These are phyloP conservation scores for Entosphenus tridentatus DNA, from an alignment of 2,113 vertebrate species.

Conservation along the genomic window DNA sequence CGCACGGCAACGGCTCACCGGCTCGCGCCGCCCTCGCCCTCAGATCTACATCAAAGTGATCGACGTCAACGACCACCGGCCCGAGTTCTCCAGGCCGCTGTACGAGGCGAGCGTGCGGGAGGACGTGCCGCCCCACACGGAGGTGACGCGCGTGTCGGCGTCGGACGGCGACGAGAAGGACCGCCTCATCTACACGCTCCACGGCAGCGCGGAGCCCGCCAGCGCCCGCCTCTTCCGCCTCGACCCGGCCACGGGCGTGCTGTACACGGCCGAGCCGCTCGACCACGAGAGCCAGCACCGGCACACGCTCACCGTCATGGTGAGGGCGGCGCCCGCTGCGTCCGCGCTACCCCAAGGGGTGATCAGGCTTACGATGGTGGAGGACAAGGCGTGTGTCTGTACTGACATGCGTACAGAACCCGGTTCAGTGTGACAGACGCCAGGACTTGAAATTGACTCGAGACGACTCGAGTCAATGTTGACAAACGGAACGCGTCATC, in stretches of 20 bases:
- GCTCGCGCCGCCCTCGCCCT: too few species aligned
- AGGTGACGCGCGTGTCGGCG: conserved; percentile 71
- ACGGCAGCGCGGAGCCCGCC: conserved; percentile 57
- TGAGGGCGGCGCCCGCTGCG: conserved; percentile 21
- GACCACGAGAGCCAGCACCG: conserved; percentile 70
- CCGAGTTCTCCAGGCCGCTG: conserved; percentile 57
- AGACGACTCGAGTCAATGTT: too few species aligned
- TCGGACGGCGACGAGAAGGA: conserved; percentile 67
- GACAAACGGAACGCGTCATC: too few species aligned
- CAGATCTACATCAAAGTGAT: conserved; percentile 68
- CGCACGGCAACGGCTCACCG: too few species aligned
- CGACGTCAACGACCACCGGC: conserved; percentile 83
- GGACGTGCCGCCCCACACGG: conserved; percentile 54
- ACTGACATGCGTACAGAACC: too few species aligned
- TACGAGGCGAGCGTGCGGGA: conserved; percentile 71
- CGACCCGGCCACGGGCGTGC: conserved; percentile 40
- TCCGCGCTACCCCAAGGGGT: too few species aligned
- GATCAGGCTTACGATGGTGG: too few species aligned
- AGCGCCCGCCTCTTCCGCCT: conserved; percentile 72
- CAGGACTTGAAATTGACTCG: too few species aligned
- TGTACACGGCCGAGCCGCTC: conserved; percentile 52
- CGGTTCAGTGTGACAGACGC: too few species aligned
- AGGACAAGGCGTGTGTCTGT: too few species aligned
- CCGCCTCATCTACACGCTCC: conserved; percentile 52
- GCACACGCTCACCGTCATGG: conserved; percentile 74